Conservation (phyloP, 2,113 vertebrate genomes). For the Solea solea region DNA sequence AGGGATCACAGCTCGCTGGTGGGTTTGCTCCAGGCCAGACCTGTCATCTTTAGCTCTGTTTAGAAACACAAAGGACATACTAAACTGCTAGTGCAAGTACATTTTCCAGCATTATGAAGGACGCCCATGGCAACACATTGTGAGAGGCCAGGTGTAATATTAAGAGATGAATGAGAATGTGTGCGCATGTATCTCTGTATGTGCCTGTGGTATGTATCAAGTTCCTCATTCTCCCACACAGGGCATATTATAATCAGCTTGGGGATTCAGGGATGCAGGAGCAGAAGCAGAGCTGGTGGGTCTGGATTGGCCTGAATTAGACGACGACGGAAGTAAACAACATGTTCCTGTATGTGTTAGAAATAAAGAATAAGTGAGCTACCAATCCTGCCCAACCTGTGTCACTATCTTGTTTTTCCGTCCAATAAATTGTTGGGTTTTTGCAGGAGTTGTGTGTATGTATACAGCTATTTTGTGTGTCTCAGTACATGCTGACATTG, state of each 20-base stretch:
- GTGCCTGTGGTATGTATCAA: constrained; percentile 19
- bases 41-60: constrained; percentile 13
- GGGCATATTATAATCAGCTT: constrained; percentile 51
- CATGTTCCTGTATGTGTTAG: constrained; percentile 21
- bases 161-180: constrained; percentile 25
- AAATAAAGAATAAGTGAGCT: constrained; percentile 33
- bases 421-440: constrained; percentile 12
- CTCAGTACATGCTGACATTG: constrained; percentile 4
- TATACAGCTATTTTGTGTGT: constrained; percentile 3
- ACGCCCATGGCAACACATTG: constrained; percentile 33
- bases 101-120: constrained; percentile 18
- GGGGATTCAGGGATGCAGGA: constrained; percentile 38
- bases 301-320: constrained; percentile 47
- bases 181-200: constrained; percentile 8
- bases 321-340: neutral
- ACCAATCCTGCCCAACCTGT: constrained; percentile 11
- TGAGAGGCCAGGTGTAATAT: constrained; percentile 24
- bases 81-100: constrained; percentile 3
- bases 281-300: constrained; percentile 37
- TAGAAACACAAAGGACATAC: neutral
- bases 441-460: constrained; percentile 3
- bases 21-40: constrained; percentile 12
- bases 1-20: constrained; percentile 13
- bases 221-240: constrained; percentile 25
- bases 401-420: constrained; percentile 17